Percentiles rank a stretch among this genome's conserved stretches.
Evolutionary conservation across 2,797 vertebrate genomes (phyloP).

Genomic region (Moxostoma hubbsi): DNA sequence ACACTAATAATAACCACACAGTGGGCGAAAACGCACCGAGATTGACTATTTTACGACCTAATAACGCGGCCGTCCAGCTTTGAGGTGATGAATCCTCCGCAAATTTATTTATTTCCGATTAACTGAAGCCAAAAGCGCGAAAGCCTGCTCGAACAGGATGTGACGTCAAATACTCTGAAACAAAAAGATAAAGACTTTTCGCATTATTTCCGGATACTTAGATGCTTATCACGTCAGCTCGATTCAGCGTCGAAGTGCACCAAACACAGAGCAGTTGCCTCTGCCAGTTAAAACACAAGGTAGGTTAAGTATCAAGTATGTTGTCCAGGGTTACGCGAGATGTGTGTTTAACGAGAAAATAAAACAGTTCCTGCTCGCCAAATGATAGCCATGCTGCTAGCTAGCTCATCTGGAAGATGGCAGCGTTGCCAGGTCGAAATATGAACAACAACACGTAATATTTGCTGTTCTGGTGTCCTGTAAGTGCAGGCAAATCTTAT

Average conservation of each 20-base stretch:
- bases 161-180: conserved; percentile 28
- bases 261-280: conserved; percentile 23
- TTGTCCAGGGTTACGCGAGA: not conserved
- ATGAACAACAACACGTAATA: conserved; percentile 1
- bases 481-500: not conserved
- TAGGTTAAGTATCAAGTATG: not conserved
- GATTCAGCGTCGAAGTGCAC: not conserved
- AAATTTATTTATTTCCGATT: not conserved
- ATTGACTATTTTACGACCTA: not conserved
- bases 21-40: not conserved
- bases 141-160: conserved; percentile 19
- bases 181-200: conserved; percentile 21
- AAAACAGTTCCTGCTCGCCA: not conserved
- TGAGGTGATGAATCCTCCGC: not conserved
- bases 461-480: not conserved
- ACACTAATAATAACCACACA: not conserved
- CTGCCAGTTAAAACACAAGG: conserved; percentile 32
- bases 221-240: conserved; percentile 39
- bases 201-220: conserved; percentile 32
- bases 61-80: not conserved
- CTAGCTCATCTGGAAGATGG: conserved; percentile 22
- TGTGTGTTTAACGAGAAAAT: not conserved
- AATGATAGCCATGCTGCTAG: conserved; percentile 36
- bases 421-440: not conserved
- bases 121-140: not conserved